Evolutionary conservation across 2,888 invertebrate species (phyloP).

Genomic region (Eilema sororculum): DNA sequence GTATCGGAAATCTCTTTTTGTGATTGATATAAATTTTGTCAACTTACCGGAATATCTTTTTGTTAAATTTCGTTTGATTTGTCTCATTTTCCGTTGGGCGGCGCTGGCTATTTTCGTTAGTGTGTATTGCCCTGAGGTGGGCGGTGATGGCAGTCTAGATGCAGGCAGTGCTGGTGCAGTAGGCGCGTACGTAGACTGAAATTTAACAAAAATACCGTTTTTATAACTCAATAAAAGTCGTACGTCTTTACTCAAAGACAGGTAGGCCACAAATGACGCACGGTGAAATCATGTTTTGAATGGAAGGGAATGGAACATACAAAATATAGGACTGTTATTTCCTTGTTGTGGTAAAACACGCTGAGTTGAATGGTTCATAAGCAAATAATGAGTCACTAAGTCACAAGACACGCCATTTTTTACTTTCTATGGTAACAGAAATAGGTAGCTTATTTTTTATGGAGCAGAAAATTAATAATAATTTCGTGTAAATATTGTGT

Average conservation of each 20-base stretch:
- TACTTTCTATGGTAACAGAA: slow-evolving; percentile 1
- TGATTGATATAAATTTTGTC: slow-evolving; percentile 17
- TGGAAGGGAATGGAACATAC: not conserved
- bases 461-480: too few relatives aligned
- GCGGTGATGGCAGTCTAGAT: slow-evolving; percentile 87
- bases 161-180: slow-evolving; percentile 72
- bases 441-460: not conserved
- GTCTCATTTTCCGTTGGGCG: slow-evolving; percentile 88
- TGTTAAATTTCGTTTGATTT: slow-evolving; percentile 89
- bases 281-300: slow-evolving; percentile 1
- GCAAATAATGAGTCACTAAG: not conserved
- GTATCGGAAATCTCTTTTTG: slow-evolving; percentile 83
- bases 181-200: slow-evolving; percentile 58
- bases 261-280: not conserved
- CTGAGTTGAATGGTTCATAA: not conserved
- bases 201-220: slow-evolving; percentile 16
- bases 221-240: not conserved
- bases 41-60: slow-evolving; percentile 82
- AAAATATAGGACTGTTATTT: not conserved
- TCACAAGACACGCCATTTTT: not conserved
- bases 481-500: too few relatives aligned
- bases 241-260: not conserved
- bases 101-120: slow-evolving; percentile 89
- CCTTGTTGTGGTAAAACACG: slow-evolving; percentile 1
- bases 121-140: slow-evolving; percentile 88